These are phyloP conservation scores for Luperina nickerlii DNA, from an alignment of 2,888 invertebrate species.

Conservation along the genomic window DNA sequence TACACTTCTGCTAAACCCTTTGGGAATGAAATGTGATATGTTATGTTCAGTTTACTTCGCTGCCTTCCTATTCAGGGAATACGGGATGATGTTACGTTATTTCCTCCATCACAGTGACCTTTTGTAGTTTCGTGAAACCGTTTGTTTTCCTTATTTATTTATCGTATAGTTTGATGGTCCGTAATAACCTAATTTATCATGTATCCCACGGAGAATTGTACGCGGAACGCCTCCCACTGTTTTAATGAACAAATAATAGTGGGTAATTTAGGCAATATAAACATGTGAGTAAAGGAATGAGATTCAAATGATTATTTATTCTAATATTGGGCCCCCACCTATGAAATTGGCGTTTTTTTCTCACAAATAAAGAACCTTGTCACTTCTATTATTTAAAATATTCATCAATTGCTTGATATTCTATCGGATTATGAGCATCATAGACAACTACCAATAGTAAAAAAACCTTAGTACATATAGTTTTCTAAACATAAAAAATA, in stretches of 20 bases:
- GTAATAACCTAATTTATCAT: conserved; percentile 41
- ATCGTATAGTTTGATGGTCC: conserved; percentile 38
- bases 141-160: conserved; percentile 44
- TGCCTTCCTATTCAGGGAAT: not conserved
- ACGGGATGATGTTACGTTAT: conserved; percentile 3
- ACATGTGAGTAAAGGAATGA: not conserved
- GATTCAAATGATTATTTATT: conserved; percentile 8
- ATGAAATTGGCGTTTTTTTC: no score
- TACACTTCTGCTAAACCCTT: no score
- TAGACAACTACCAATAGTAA: no score
- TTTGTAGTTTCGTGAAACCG: not conserved
- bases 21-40: no score
- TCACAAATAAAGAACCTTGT: no score
- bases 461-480: no score
- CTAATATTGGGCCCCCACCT: no score
- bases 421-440: no score
- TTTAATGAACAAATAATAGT: conserved; percentile 36
- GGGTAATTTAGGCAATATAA: conserved; percentile 4
- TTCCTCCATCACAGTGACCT: conserved; percentile 6
- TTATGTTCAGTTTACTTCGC: not conserved
- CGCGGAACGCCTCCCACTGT: conserved; percentile 8
- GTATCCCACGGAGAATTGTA: conserved; percentile 24
- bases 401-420: no score
- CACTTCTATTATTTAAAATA: no score
- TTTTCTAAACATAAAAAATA: no score